phyloP scores from a whole-genome alignment of 2,797 vertebrate genomes.

The Sebastiscus tertius region DNA sequence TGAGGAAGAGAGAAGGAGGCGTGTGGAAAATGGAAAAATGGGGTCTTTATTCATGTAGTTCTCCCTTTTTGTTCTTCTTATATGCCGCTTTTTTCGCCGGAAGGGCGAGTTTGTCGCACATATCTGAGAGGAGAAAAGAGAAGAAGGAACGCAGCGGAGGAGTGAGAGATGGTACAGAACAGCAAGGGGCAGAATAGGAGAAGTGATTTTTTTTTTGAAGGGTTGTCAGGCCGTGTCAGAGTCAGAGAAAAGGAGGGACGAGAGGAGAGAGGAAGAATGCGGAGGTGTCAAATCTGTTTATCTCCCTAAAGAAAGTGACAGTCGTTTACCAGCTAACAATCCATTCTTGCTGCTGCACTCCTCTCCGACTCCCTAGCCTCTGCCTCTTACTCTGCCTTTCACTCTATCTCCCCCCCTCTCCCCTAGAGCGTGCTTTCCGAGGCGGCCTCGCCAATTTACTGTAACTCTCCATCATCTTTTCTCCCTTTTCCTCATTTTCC shows the following conservation, averaged over 20 bases:
- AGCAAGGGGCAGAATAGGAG: constrained; percentile 38
- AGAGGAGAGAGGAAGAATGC: constrained; percentile 61
- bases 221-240: constrained; percentile 69
- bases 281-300: constrained; percentile 78
- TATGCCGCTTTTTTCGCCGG: constrained; percentile 36
- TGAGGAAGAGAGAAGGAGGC: constrained; percentile 30
- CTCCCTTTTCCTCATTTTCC: constrained; percentile 54
- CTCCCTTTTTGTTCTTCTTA: constrained; percentile 48
- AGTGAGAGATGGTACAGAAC: constrained; percentile 42
- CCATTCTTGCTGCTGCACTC: constrained; percentile 58
- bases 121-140: constrained; percentile 48
- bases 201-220: constrained; percentile 57
- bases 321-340: constrained; percentile 79
- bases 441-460: constrained; percentile 69
- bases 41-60: constrained; percentile 66
- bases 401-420: constrained; percentile 28
- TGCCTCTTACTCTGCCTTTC: constrained; percentile 55
- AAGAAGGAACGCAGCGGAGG: not conserved
- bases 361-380: constrained; percentile 53
- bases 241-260: constrained; percentile 61
- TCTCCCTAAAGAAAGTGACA: constrained; percentile 75
- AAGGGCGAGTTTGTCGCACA: constrained; percentile 72
- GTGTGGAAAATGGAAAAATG: constrained; percentile 51
- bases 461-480: constrained; percentile 70
- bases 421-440: constrained; percentile 62